Evolutionary conservation across 2,113 vertebrate genomes (phyloP), one percentile per base, ranked within the genome.

Genomic region (Ploceus nigricollis): DNA sequence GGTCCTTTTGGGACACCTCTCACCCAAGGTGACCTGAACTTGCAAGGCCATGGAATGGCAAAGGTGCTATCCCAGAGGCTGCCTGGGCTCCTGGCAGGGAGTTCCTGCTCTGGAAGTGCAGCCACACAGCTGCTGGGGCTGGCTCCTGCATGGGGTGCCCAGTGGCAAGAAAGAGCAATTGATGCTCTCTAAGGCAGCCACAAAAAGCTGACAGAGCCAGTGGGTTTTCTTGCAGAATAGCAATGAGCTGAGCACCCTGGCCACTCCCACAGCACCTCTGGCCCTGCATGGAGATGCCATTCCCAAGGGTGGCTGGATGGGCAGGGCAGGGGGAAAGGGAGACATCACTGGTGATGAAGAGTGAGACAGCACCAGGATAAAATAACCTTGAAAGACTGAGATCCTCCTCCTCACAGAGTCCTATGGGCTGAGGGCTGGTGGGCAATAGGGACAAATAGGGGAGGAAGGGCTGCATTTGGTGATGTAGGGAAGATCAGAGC

Each of bases 81-180:
- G 51, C 4, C 33, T 1, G 2, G 51, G 27, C 19, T 91, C n/a
- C 68, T 89, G 89, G 79, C 71, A 77, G 45, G 33, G 63, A 48
- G 37, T 15, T 65, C 33, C 23, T 40, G 27, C 39, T 50, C 79
- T 90, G 95, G 72, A 91, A 94, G 47, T 11, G 8, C 2, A 2
- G 35, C 27, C 2, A 2, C 60, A 40, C 86, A 95, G 83, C 93
- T 96, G 83, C 76, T 0, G 1, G 33, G 44, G 8, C 39, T 5
- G 11, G 25, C 83, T 91, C 31, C 33, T 37, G 33, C 6, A 1
- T 1, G 1, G 65, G 60, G 11, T 19, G 40, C 24, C 51, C 56
- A 7, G 48, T 15, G 27, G 21, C 53, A 87, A 82, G 84, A 95
- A 94, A 93, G 90, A 96, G 69, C 75, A 9, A 97, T 66, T 82